Conservation (phyloP, 1,140 invertebrate genomes). For the Euglossa dilemma region DNA sequence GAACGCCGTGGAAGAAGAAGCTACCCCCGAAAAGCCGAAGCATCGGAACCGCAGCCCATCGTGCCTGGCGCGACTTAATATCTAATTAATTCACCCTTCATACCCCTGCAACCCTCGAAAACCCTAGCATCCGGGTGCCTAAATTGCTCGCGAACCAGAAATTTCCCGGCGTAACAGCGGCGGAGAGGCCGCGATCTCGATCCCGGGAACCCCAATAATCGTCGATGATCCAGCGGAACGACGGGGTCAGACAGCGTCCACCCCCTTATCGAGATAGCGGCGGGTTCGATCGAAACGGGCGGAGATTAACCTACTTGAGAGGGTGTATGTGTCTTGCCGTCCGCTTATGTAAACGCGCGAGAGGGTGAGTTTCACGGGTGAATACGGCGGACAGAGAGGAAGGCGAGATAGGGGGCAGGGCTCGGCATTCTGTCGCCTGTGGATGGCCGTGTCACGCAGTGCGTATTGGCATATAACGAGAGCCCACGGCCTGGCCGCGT, state of each 20-base stretch:
- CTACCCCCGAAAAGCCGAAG: too few relatives aligned
- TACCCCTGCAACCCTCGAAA: background rate
- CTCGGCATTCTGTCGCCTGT: slow-evolving; percentile 45
- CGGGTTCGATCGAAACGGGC: slow-evolving; percentile 34
- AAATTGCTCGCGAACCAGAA: background rate
- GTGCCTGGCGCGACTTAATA: background rate
- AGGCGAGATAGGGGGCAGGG: background rate
- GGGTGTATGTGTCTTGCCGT: slow-evolving; percentile 38
- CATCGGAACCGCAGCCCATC: too few relatives aligned
- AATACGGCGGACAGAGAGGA: slow-evolving; percentile 18
- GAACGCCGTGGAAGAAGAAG: too few relatives aligned
- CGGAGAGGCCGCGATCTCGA: slow-evolving; percentile 1
- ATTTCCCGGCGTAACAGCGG: background rate
- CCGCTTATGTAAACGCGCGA: slow-evolving; percentile 30
- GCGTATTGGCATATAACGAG: slow-evolving; percentile 21
- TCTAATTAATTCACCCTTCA: background rate
- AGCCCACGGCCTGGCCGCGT: background rate
- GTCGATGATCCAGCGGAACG: slow-evolving; percentile 18
- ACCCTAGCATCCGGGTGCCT: background rate
- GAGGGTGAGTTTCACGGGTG: slow-evolving; percentile 56
- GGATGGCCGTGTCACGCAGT: slow-evolving; percentile 34
- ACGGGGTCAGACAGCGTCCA: slow-evolving; percentile 34
- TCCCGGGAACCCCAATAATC: slow-evolving; percentile 11
- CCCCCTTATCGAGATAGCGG: slow-evolving; percentile 10
- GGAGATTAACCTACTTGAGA: slow-evolving; percentile 52